Percentiles rank a stretch among this genome's conserved stretches.
These are phyloP conservation scores for Candidula unifasciata DNA, from an alignment of 2,888 invertebrate genomes.

Conservation along the genomic window DNA sequence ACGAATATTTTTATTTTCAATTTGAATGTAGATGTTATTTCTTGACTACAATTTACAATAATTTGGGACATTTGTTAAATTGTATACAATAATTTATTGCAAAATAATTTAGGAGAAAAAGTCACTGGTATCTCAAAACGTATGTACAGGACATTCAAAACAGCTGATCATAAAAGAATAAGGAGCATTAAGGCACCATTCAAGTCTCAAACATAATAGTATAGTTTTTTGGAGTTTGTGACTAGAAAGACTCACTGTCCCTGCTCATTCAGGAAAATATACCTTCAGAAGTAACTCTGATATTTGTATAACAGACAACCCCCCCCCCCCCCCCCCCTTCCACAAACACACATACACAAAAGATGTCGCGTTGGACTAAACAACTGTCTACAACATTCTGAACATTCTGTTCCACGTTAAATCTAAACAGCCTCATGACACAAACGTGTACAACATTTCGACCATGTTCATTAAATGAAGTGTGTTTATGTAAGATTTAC, in stretches of 20 bases:
- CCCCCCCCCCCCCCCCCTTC: too few species aligned
- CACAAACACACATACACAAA: too few species aligned
- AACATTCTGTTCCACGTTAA: too few species aligned
- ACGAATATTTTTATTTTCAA: slow-evolving; percentile 11
- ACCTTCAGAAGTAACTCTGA: background rate
- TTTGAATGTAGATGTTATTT: slow-evolving; percentile 3
- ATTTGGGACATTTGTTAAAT: background rate
- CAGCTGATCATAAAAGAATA: background rate
- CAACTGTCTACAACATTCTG: too few species aligned
- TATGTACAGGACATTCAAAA: slow-evolving; percentile 11
- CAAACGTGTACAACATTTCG: too few species aligned
- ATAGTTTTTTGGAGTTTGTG: background rate
- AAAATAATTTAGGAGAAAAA: background rate
- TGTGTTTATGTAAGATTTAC: background rate
- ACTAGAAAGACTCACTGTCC: slow-evolving; percentile 38
- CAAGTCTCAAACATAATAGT: background rate
- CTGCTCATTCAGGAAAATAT: background rate
- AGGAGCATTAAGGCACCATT: background rate
- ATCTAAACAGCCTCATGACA: too few species aligned
- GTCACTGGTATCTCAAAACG: background rate
- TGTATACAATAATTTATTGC: too few species aligned
- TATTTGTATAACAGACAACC: background rate
- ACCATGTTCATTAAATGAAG: too few species aligned
- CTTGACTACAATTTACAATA: background rate
- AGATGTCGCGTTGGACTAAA: too few species aligned